Percentiles rank a stretch among this genome's conserved stretches.
Evolutionary conservation across 1,140 invertebrate genomes (phyloP).

Genomic region (Orchestia grillus): DNA sequence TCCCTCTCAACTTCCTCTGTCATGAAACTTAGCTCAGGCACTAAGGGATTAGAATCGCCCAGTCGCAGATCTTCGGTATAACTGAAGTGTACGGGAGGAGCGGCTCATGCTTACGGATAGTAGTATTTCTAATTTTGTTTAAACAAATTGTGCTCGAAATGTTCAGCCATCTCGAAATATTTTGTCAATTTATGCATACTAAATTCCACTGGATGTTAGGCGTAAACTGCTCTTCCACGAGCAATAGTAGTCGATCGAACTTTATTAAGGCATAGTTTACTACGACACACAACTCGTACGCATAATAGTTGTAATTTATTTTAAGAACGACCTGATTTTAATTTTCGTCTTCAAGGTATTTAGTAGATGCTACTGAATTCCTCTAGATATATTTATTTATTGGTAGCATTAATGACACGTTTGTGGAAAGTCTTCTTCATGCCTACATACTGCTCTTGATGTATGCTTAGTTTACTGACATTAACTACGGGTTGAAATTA

Average conservation of each 20-base stretch:
- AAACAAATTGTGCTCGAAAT: neutral
- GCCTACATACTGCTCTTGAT: too few species aligned
- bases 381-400: neutral
- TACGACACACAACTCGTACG: neutral
- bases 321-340: neutral
- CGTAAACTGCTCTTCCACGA: neutral
- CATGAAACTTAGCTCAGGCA: too few species aligned
- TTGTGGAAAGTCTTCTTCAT: neutral
- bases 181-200: neutral
- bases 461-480: neutral
- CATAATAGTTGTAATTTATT: neutral
- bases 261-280: neutral
- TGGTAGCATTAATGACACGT: neutral
- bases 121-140: neutral
- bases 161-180: neutral
- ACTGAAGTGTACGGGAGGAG: too few species aligned
- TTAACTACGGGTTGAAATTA: neutral
- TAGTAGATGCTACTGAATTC: neutral
- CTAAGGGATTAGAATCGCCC: too few species aligned
- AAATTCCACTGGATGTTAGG: neutral
- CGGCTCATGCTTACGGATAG: neutral
- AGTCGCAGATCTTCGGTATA: too few species aligned
- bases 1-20: too few species aligned
- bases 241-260: neutral
- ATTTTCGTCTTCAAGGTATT: neutral